Base-by-base conservation (phyloP, 2,113 vertebrate genomes). In the Bubo scandiacus region DNA sequence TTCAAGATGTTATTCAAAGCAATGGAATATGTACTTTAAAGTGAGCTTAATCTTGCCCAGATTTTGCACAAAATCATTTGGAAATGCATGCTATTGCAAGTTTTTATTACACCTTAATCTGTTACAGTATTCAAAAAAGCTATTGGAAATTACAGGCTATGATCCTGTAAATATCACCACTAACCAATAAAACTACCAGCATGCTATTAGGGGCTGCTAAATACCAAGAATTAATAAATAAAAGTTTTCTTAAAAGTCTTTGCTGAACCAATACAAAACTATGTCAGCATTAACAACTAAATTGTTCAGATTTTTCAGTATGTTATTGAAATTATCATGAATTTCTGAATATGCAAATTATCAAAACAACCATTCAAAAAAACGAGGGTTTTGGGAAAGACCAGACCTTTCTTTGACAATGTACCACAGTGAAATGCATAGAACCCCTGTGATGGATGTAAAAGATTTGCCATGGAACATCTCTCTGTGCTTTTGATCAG, bases 1-100 rank as follows among this genome's bases (percentile, higher is more conserved):
- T 93, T 91, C 90, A 96, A 94, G 57, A 72, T 84, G 80, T 68
- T 94, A 89, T 51, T 91, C 40, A 81, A 92, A 92, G 63, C 42
- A 90, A 70, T 27, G 9, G 49, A 73, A 45, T 80, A 90, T 58
- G 17, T 85, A 68, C 90, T 72, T 92, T 75, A 79, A 89, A 87
- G 26, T 27, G 34, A 87, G 52, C 19, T 57, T 92, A 94, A 90
- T 90, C 79, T 88, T 88, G 58, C 51, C 54, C 61, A n/a, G 54
- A 85, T 93, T 93, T 85, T 86, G 70, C 66, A 95, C 36, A 38
- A 90, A 91, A 92, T 32, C 18, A 20, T 71, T 94, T 91, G 84
- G 84, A 89, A 87, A 75, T 89, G 40, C 3, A 4, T 36, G 30
- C 43, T 81, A 51, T 81, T 81, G 55, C 51, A 63, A 27, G 59